Base-by-base conservation (phyloP, 1,140 invertebrate genomes). In the Phymastichus coffea region DNA sequence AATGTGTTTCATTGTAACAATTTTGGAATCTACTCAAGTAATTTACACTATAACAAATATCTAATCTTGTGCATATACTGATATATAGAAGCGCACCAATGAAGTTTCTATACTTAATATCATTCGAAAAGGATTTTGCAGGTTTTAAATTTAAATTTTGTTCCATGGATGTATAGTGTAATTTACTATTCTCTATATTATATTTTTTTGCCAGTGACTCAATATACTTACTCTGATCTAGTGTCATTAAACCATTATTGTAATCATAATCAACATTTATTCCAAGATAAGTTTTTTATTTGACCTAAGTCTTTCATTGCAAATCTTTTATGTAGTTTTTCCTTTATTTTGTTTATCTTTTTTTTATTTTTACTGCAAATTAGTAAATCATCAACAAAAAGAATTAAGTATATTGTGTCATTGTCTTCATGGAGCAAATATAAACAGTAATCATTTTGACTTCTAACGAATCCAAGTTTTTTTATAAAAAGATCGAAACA, bases 31-130 rank as follows among this genome's bases (percentile, higher is more conserved):
- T n/a, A n/a, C n/a, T n/a, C n/a, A n/a, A n/a, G n/a, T n/a, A n/a
- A n/a, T n/a, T n/a, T 17, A 10, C 9, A 17, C 15, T 40, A n/a
- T 40, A 40, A n/a, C 9, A 23, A 23, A 6, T 6, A 28, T 48
- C 46, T 48, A 48, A 20, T 30, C 25, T 46, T 17, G 15, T 26
- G 3, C 3, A 2, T 1, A 14, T 52, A 49, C 38, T 51, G 6
- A 64, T 63, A 62, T 75, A 76, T 66, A 71, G 69, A 0, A 74
- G 38, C n/a, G n/a, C n/a, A n/a, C n/a, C n/a, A n/a, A n/a, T n/a
- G n/a, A n/a, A n/a, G n/a, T n/a, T n/a, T n/a, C 48, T 43, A 44
- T 57, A 57, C 43, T 46, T 57, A 26, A 53, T 25, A n/a, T 26
- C 30, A 56, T 12, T 14, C 35, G 23, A 37, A 17, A 41, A 10